Percentiles rank a stretch among this genome's conserved stretches.
These are phyloP conservation scores for Melolontha melolontha DNA, from an alignment of 2,888 invertebrate genomes.

Conservation along the genomic window DNA sequence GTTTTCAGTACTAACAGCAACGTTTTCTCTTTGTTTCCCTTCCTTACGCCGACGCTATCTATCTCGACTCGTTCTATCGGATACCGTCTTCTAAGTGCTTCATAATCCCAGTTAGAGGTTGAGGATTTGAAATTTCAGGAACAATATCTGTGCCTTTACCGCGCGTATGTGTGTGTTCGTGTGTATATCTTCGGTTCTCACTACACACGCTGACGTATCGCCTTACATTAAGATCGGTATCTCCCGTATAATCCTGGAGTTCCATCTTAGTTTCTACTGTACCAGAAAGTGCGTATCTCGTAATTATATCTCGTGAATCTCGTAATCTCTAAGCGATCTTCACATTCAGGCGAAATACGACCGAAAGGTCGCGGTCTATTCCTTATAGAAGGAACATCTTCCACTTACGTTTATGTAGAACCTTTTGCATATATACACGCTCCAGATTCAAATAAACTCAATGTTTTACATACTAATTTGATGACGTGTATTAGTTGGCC, in stretches of 20 bases:
- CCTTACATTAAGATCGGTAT: conserved; percentile 56
- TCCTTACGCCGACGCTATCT: conserved; percentile 1
- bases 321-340: conserved; percentile 37
- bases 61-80: conserved; percentile 9
- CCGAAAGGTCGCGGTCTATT: conserved; percentile 34
- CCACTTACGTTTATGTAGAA: background rate
- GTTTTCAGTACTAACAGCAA: conserved; percentile 14
- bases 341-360: conserved; percentile 35
- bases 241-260: conserved; percentile 55
- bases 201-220: conserved; percentile 51
- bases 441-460: conserved; percentile 21
- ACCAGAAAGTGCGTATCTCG: conserved; percentile 40
- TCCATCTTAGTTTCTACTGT: conserved; percentile 31
- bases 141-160: conserved; percentile 13
- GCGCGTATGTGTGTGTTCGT: conserved; percentile 20
- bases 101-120: conserved; percentile 39
- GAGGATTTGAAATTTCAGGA: conserved; percentile 38
- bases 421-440: background rate
- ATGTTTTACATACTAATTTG: conserved; percentile 40
- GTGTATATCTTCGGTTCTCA: conserved; percentile 11
- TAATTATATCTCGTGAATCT: conserved; percentile 42
- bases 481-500: conserved; percentile 17
- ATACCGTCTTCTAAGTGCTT: conserved; percentile 28
- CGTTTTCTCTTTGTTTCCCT: background rate
- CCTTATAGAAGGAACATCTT: background rate